Conservation (phyloP, 1,140 invertebrate genomes). For the Papilio machaon region DNA sequence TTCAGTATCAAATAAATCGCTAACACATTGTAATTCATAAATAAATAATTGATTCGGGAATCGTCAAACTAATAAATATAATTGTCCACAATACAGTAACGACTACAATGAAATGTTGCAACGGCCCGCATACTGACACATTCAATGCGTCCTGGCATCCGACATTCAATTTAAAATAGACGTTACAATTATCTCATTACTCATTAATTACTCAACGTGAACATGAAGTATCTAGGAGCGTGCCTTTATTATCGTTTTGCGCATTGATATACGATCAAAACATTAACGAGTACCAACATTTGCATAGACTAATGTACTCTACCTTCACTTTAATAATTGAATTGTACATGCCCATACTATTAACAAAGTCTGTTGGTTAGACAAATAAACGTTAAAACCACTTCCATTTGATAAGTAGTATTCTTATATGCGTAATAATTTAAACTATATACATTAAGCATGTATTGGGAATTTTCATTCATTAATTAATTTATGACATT, state of each 20-base stretch:
- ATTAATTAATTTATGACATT: too few species aligned
- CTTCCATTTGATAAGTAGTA: neutral
- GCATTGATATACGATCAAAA: constrained; percentile 31
- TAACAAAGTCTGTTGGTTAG: neutral
- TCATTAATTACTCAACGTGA: constrained; percentile 69
- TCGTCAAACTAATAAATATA: constrained; percentile 8
- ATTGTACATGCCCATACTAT: neutral
- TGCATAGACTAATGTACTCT: neutral
- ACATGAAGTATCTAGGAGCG: constrained; percentile 53
- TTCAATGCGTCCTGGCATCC: constrained; percentile 43
- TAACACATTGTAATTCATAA: neutral
- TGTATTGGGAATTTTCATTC: too few species aligned
- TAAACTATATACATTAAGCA: too few species aligned
- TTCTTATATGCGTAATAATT: too few species aligned
- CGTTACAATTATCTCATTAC: constrained; percentile 70
- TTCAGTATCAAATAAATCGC: neutral
- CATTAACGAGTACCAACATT: neutral
- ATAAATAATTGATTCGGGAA: neutral
- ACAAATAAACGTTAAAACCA: too few species aligned
- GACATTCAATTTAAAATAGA: constrained; percentile 59
- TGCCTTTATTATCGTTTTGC: constrained; percentile 48
- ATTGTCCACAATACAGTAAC: constrained; percentile 4
- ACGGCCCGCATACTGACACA: constrained; percentile 25
- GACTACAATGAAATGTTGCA: constrained; percentile 3
- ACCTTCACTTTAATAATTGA: neutral